Evolutionary conservation across 2,113 vertebrate species (phyloP).

Genomic region (Marmota flaviventris): DNA sequence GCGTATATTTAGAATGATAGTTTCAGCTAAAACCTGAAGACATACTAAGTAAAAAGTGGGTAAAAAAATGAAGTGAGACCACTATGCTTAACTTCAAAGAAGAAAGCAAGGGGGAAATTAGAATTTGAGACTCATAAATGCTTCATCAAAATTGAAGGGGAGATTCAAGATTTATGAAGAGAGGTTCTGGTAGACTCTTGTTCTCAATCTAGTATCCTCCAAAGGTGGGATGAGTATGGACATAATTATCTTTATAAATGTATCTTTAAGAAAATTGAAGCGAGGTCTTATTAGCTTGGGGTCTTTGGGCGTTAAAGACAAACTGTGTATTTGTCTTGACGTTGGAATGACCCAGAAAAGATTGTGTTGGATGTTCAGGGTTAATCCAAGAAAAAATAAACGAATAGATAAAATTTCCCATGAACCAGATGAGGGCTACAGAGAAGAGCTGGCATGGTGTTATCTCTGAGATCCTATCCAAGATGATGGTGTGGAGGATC

Average conservation of each 20-base stretch:
- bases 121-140: neutral
- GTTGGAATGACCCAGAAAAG: neutral
- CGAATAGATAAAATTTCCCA: neutral
- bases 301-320: neutral
- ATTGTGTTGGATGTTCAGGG: neutral
- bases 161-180: neutral
- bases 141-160: neutral
- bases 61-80: too few relatives aligned
- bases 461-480: neutral
- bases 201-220: neutral
- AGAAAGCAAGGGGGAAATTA: neutral
- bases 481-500: neutral
- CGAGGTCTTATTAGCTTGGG: neutral
- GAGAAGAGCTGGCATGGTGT: neutral
- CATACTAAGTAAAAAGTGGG: neutral
- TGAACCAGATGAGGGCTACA: neutral
- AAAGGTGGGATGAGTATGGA: neutral
- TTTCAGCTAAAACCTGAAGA: conserved; percentile 17
- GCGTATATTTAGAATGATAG: neutral
- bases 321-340: neutral
- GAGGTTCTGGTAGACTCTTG: neutral
- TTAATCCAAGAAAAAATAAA: neutral
- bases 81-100: neutral
- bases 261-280: neutral
- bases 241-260: neutral